Conservation (phyloP, 2,113 vertebrate genomes). For the Caranx melampygus region DNA sequence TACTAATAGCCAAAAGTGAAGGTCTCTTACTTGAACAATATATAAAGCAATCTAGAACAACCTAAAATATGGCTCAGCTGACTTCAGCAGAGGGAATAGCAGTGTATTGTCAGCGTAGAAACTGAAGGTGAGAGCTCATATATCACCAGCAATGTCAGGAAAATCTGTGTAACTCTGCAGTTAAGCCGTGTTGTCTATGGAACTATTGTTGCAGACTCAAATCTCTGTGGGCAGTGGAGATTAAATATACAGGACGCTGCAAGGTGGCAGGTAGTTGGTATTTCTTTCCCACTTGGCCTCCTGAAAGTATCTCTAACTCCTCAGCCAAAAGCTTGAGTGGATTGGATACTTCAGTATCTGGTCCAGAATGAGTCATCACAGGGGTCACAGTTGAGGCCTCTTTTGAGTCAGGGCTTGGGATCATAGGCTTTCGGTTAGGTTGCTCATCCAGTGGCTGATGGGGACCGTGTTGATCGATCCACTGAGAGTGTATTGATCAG, state of each 20-base stretch:
- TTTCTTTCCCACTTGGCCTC: background rate
- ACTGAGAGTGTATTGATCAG: conserved; percentile 69
- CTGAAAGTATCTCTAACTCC: conserved; percentile 20
- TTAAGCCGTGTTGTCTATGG: background rate
- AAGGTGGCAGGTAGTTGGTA: conserved; percentile 11
- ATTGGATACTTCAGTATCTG: conserved; percentile 20
- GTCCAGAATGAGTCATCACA: conserved; percentile 48
- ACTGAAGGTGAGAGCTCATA: background rate
- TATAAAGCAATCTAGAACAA: background rate
- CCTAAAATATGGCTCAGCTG: background rate
- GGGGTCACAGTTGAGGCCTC: conserved; percentile 29
- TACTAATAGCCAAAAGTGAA: background rate
- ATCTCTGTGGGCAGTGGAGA: background rate
- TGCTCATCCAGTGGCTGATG: conserved; percentile 49
- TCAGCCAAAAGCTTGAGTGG: conserved; percentile 33
- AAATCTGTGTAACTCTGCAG: background rate
- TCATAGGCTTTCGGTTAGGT: conserved; percentile 56
- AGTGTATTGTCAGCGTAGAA: background rate
- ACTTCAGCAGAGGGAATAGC: background rate
- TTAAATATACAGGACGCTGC: background rate
- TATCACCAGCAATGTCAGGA: background rate
- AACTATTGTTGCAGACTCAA: background rate
- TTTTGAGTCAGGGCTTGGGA: conserved; percentile 24
- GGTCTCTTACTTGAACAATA: background rate
- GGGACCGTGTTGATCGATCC: conserved; percentile 63